Evolutionary conservation across 2,113 vertebrate genomes (phyloP).

Genomic region (Brachyistius frenatus): DNA sequence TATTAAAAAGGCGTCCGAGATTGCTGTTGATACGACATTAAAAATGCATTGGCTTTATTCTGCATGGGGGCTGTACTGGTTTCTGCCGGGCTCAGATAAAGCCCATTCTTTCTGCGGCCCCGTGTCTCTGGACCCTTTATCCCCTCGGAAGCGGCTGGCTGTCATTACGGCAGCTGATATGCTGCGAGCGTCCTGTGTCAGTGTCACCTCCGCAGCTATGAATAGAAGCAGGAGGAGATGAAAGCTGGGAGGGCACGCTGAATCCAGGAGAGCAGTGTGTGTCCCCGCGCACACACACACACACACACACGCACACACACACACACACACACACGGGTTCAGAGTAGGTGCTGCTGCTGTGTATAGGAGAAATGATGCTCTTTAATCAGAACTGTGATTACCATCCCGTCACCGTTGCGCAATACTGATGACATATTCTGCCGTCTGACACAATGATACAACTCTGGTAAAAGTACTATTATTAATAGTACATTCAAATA

Average conservation of each 20-base stretch:
- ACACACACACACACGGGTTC: not conserved
- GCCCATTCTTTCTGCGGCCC: conserved; percentile 31
- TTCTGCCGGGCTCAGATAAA: conserved; percentile 63
- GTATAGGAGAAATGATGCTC: not conserved
- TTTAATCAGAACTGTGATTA: not conserved
- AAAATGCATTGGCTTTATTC: conserved; percentile 62
- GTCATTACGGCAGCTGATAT: conserved; percentile 57
- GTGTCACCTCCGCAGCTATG: conserved; percentile 66
- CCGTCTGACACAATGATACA: not conserved
- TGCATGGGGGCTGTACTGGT: conserved; percentile 40
- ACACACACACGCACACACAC: not conserved
- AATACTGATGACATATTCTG: not conserved
- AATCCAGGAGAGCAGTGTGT: not conserved
- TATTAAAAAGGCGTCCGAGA: not conserved
- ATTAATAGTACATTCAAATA: not conserved
- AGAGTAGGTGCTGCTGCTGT: conserved; percentile 5
- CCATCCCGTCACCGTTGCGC: not conserved
- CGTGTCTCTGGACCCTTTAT: conserved; percentile 56
- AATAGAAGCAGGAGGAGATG: conserved; percentile 59
- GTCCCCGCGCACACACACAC: not conserved
- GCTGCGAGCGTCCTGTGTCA: conserved; percentile 57
- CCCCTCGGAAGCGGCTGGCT: conserved; percentile 43
- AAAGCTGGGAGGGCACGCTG: conserved; percentile 27
- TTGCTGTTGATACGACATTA: conserved; percentile 52
- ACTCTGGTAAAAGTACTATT: not conserved